Percentiles rank a stretch among this genome's conserved stretches.
phyloP scores from a whole-genome alignment of 2,113 vertebrate species.

The Gopherus flavomarginatus region DNA sequence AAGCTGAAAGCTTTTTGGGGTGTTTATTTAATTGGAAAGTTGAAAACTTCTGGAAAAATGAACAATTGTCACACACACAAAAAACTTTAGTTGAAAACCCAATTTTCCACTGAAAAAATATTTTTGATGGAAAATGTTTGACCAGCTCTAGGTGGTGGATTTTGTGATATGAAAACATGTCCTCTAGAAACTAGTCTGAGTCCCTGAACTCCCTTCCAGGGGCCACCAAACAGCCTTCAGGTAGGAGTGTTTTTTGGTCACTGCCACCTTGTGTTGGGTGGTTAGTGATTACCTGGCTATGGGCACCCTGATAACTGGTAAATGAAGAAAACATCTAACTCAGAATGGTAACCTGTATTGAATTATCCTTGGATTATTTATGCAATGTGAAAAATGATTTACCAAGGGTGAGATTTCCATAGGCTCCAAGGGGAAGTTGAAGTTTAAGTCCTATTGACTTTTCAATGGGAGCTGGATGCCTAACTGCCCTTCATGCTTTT shows the following conservation, averaged over 20 bases:
- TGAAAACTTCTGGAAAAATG: not conserved
- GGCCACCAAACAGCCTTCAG: not conserved
- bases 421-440: not conserved
- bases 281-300: not conserved
- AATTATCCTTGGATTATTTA: not conserved
- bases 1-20: not conserved
- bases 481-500: conserved; percentile 5
- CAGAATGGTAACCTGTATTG: not conserved
- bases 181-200: not conserved
- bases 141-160: not conserved
- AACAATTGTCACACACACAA: not conserved
- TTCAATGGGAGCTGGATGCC: not conserved
- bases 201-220: not conserved
- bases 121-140: not conserved
- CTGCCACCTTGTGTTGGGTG: not conserved
- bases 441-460: not conserved
- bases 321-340: not conserved
- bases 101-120: not conserved
- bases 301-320: not conserved
- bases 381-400: conserved; percentile 11
- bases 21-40: not conserved
- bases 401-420: not conserved
- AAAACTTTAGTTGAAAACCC: not conserved
- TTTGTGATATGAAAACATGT: not conserved
- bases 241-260: not conserved